Evolutionary conservation across 2,113 vertebrate genomes (phyloP), one percentile per base, ranked within the genome.

Genomic region (Camelus dromedarius): DNA sequence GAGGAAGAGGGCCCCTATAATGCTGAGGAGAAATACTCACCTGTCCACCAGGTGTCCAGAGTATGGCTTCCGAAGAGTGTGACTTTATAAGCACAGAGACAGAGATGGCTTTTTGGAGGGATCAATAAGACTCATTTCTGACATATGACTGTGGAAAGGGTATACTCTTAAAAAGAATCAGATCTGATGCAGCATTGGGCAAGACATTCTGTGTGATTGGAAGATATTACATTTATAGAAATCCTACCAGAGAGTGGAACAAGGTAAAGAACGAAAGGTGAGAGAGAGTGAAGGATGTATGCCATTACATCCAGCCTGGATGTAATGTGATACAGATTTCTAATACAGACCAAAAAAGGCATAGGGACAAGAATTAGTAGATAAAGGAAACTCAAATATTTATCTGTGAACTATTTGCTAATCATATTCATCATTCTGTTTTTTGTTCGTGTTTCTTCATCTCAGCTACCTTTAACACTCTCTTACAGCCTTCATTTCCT

Each of bases 371-470:
- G 46, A 89, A 58, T 95, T 67, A 79, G 58, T 30, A 82, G 18
- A 70, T 64, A 48, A 91, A 87, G 16, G 38, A 86, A 96, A 95
- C 56, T 79, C 48, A 58, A 67, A 38, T 83, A 46, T 80, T 92
- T 96, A 28, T 6, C 30, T 72, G 7, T 82, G 24, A 54, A n/a
- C 8, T 72, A 38, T 64, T 77, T 60, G 46, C 22, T 50, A 81
- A 75, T 72, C 20, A 66, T 93, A 66, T 76, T 54, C 15, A 54
- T 81, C 5, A 30, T 66, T 90, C 9, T 66, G 0, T n/a, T n/a
- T 67, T 75, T 79, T 62, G 2, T 35, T 69, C 50, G 22, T 35
- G 84, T 54, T 13, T 73, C 58, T 81, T 79, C 52, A 69, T 14
- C 38, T 13, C 12, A 69, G 48, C 50, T 88, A 42, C 46, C n/a